Evolutionary conservation across 1,140 invertebrate species (phyloP).

Genomic region (Drosophila bifasciata): DNA sequence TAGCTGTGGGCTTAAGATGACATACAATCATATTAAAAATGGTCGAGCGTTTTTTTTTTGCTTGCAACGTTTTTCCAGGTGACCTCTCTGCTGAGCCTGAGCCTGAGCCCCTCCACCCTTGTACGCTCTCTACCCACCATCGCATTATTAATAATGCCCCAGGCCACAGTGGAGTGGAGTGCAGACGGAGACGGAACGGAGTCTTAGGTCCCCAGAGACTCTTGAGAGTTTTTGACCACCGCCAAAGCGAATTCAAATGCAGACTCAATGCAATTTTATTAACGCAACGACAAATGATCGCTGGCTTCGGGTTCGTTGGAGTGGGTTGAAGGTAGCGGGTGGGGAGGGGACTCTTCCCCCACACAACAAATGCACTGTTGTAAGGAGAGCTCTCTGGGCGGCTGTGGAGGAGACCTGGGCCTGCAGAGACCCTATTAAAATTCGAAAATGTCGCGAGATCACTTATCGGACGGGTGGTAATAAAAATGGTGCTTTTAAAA

Average conservation of each 20-base stretch:
- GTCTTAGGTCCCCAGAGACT: too few relatives aligned
- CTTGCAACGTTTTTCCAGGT: constrained; percentile 70
- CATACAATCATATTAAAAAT: constrained; percentile 83
- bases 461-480: constrained; percentile 74
- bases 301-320: constrained; percentile 29
- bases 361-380: constrained; percentile 26
- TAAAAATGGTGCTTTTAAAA: constrained; percentile 83
- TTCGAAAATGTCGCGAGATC: constrained; percentile 82
- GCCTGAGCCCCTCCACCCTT: constrained; percentile 2
- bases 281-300: constrained; percentile 82
- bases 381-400: too few relatives aligned
- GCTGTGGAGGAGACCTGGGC: constrained; percentile 34
- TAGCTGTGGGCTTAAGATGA: constrained; percentile 74
- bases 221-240: constrained; percentile 43
- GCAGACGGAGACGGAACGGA: too few relatives aligned
- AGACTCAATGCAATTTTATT: constrained; percentile 83
- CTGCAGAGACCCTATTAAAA: constrained; percentile 76
- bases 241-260: constrained; percentile 82
- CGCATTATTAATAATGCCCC: constrained; percentile 77
- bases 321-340: too few relatives aligned
- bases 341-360: too few relatives aligned
- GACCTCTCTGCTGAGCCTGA: constrained; percentile 53
- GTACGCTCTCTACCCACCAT: constrained; percentile 26
- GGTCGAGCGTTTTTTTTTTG: constrained; percentile 79
- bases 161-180: constrained; percentile 18